Evolutionary conservation across 2,113 vertebrate genomes (phyloP), one percentile per base, ranked within the genome.

Genomic region (Plestiodon gilberti): DNA sequence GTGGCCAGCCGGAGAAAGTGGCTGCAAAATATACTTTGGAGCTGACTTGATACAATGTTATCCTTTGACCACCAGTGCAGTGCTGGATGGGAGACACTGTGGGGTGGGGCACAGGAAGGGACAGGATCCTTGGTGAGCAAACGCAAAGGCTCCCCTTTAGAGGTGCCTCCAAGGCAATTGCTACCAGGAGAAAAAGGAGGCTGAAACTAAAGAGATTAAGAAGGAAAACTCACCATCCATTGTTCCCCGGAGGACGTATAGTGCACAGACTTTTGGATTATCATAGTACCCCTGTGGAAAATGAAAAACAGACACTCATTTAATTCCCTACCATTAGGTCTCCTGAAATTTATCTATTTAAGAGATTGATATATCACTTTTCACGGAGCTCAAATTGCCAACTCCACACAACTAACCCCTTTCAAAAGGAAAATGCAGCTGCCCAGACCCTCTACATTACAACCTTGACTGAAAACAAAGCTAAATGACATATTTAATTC

Each of bases 231-330:
- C 94, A 99, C 99, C 98, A 83, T 99, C 98, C 92, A 97, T 94
- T 78, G 98, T 98, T 92, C 99, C 99, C 90, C 98, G 98, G 96
- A 99, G 98, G 83, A 99, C 98, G 75, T 98, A 99, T 13, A 99
- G 97, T 14, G 98, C 99, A 90, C 99, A 99, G 88, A 99, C 95
- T 95, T 99, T 99, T 0, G 99, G 99, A 96, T 99, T 99, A 96
- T 99, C 99, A 90, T 99, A 99, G 94, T 99, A 99, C 95, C 99
- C 99, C 99, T 99, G 94, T 25, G 88, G 74, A 82, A 93, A 95
- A 61, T 13, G 20, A 84, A 95, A 88, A 82, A 35, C 81, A 59
- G 64, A 86, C 59, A 18, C 89, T 43, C 91, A 74, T 25, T 71
- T 74, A 85, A 62, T 35, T 57, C 23, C 5, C 62, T 10, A 13